Conservation (phyloP, 2,888 invertebrate species). For the Cotesia congregata region DNA sequence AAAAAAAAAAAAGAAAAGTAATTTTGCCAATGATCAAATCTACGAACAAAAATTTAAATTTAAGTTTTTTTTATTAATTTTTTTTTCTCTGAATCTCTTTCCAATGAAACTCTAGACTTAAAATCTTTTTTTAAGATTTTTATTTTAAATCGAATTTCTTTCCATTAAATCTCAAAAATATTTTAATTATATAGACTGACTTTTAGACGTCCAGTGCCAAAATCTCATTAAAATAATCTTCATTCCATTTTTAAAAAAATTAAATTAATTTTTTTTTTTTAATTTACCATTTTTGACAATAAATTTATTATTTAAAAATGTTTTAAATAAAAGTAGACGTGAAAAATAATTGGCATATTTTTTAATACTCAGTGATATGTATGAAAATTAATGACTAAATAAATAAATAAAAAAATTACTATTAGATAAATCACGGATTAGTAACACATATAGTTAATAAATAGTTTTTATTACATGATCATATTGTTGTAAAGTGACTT, state of each 20-base stretch:
- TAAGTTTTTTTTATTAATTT: constrained; percentile 32
- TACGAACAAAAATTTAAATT: constrained; percentile 30
- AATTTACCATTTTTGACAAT: constrained; percentile 59
- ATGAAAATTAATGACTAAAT: constrained; percentile 31
- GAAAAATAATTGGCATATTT: constrained; percentile 49
- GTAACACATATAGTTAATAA: constrained; percentile 37
- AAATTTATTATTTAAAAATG: constrained; percentile 55
- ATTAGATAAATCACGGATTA: constrained; percentile 33
- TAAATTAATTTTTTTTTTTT: constrained; percentile 49
- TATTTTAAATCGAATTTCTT: constrained; percentile 25
- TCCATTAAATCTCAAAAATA: background rate
- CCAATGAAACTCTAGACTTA: background rate
- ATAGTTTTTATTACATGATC: constrained; percentile 41
- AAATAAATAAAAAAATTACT: constrained; percentile 33
- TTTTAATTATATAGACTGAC: background rate
- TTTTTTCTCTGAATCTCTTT: constrained; percentile 34
- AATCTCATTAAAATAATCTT: constrained; percentile 49
- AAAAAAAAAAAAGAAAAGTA: background rate
- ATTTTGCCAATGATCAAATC: constrained; percentile 13
- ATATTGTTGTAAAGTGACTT: constrained; percentile 39
- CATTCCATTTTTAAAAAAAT: constrained; percentile 24
- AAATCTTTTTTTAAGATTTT: background rate
- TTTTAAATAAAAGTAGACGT: constrained; percentile 43
- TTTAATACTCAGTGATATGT: constrained; percentile 51
- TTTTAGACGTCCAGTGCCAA: constrained; percentile 64